phyloP scores from a whole-genome alignment of 2,888 invertebrate genomes.

The Muscina levida region DNA sequence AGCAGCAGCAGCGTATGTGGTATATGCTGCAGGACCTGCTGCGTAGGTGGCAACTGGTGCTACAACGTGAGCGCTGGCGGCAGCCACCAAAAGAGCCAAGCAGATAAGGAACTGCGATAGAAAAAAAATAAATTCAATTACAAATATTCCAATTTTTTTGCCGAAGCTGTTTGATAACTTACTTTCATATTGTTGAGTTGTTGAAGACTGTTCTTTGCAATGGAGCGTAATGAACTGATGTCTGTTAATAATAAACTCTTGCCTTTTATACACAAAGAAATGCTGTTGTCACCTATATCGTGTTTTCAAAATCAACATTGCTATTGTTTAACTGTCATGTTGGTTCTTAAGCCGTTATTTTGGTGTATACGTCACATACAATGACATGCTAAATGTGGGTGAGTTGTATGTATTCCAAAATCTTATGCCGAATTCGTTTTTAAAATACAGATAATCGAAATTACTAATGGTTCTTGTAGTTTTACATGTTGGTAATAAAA shows the following conservation, averaged over 20 bases:
- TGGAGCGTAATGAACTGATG: conserved; percentile 55
- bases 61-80: conserved; percentile 75
- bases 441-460: no score
- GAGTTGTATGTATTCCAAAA: no score
- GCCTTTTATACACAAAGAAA: conserved; percentile 48
- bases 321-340: no score
- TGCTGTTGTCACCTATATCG: no score
- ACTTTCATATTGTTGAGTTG: conserved; percentile 58
- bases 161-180: conserved; percentile 16
- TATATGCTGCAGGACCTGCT: conserved; percentile 6
- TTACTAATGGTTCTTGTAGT: no score
- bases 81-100: conserved; percentile 73
- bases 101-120: conserved; percentile 73
- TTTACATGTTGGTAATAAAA: no score
- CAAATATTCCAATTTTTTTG: not conserved
- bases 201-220: conserved; percentile 55
- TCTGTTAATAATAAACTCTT: conserved; percentile 7
- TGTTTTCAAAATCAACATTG: no score
- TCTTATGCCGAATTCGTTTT: no score
- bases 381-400: no score
- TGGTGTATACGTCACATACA: no score
- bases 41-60: conserved; percentile 29
- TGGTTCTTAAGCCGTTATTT: no score
- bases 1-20: conserved; percentile 57
- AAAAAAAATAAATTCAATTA: not conserved